These are phyloP conservation scores for Leptinotarsa lineolata DNA, from an alignment of 1,140 invertebrate species.

Conservation along the genomic window DNA sequence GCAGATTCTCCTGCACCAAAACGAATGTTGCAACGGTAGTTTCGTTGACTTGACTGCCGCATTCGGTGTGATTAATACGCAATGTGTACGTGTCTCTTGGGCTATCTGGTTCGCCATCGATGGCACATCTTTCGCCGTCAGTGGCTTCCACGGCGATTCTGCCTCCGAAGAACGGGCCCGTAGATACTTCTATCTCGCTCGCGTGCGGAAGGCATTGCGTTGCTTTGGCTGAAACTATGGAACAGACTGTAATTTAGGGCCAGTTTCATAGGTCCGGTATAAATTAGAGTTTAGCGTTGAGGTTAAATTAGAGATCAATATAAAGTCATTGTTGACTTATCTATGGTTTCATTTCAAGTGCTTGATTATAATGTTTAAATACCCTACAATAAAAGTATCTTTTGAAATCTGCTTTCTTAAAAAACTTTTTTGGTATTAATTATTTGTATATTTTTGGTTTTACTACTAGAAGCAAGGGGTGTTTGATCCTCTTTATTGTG, in stretches of 20 bases:
- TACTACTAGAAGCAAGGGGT: no score
- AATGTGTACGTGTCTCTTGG: constrained; percentile 71
- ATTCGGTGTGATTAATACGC: constrained; percentile 73
- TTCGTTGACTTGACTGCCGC: constrained; percentile 75
- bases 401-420: no score
- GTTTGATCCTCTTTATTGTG: no score
- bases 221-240: constrained; percentile 74
- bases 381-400: no score
- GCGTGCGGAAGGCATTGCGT: constrained; percentile 75
- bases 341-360: no score
- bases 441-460: no score
- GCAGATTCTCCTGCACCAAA: constrained; percentile 78
- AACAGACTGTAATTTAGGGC: background rate
- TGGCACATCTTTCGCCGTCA: constrained; percentile 65
- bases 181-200: constrained; percentile 79
- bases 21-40: constrained; percentile 77
- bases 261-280: background rate
- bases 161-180: constrained; percentile 76
- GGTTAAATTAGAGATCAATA: no score
- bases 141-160: constrained; percentile 73
- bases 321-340: no score
- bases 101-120: constrained; percentile 68
- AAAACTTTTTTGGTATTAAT: no score
- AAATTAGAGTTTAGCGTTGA: background rate
- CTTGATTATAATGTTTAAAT: no score